These are phyloP conservation scores for Rhynchopsitta pachyrhyncha DNA, from an alignment of 2,113 vertebrate genomes.

Conservation along the genomic window DNA sequence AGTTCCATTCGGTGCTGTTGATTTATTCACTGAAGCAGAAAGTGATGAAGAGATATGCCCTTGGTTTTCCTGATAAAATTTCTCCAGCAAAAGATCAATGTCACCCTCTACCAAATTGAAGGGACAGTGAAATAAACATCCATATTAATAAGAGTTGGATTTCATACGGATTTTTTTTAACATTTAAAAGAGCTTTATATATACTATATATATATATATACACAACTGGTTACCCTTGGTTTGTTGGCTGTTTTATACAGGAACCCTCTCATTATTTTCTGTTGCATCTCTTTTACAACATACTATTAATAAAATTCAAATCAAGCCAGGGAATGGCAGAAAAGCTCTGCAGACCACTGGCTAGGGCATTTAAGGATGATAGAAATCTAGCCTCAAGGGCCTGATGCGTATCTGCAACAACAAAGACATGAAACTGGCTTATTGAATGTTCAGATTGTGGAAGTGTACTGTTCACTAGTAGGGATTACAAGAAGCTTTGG, in stretches of 20 bases:
- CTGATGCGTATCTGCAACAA: not conserved
- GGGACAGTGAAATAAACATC: not conserved
- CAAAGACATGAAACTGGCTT: not conserved
- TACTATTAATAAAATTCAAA: not conserved
- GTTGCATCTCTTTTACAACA: not conserved
- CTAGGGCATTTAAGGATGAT: not conserved
- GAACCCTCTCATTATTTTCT: not conserved
- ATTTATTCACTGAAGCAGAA: conserved; percentile 50
- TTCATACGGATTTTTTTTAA: not conserved
- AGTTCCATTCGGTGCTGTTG: conserved; percentile 13
- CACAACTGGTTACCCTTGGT: not conserved
- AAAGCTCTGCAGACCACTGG: not conserved
- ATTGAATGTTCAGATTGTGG: too few relatives aligned
- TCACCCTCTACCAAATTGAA: conserved; percentile 83
- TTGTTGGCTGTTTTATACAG: not conserved
- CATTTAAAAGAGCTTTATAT: not conserved
- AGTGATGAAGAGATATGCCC: conserved; percentile 73
- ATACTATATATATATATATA: not conserved
- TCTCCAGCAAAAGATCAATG: conserved; percentile 88
- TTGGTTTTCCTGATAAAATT: conserved; percentile 81
- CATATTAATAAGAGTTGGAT: not conserved
- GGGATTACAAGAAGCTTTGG: too few relatives aligned
- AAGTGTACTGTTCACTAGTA: too few relatives aligned
- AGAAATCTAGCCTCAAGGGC: not conserved
- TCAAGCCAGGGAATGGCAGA: not conserved